Percentiles rank a stretch among this genome's conserved stretches.
phyloP scores from a whole-genome alignment of 64 coral and sea anemone genomes.

The Cladopsammia gracilis region DNA sequence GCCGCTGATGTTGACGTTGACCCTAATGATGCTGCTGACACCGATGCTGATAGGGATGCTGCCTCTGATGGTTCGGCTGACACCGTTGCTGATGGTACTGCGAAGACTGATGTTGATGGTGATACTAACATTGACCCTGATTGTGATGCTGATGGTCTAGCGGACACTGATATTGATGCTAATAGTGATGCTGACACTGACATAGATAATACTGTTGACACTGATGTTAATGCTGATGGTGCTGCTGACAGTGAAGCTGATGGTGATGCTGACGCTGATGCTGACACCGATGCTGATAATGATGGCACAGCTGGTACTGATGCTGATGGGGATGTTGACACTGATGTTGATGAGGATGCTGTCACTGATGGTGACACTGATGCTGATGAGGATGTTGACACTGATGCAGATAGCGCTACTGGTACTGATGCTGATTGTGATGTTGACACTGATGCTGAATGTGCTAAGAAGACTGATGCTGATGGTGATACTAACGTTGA shows the following conservation, averaged over 20 bases:
- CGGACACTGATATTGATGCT: too few relatives aligned
- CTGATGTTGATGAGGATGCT: not conserved
- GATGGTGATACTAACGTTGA: not conserved
- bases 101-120: not conserved
- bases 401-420: not conserved
- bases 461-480: not conserved
- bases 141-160: too few relatives aligned
- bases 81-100: not conserved
- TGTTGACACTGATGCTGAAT: not conserved
- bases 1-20: not conserved
- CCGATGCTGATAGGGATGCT: not conserved
- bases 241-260: too few relatives aligned
- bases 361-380: not conserved
- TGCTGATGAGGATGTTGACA: not conserved
- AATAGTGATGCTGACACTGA: too few relatives aligned
- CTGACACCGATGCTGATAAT: not conserved
- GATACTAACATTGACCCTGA: not conserved
- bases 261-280: not conserved
- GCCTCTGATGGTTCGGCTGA: not conserved
- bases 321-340: not conserved
- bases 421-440: not conserved
- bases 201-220: too few relatives aligned
- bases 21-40: not conserved
- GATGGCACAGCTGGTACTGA: too few relatives aligned
- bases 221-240: too few relatives aligned